Percentiles rank a stretch among this genome's conserved stretches.
These are phyloP conservation scores for Scaptomyza hsui DNA, from an alignment of 1,140 invertebrate genomes.

Conservation along the genomic window DNA sequence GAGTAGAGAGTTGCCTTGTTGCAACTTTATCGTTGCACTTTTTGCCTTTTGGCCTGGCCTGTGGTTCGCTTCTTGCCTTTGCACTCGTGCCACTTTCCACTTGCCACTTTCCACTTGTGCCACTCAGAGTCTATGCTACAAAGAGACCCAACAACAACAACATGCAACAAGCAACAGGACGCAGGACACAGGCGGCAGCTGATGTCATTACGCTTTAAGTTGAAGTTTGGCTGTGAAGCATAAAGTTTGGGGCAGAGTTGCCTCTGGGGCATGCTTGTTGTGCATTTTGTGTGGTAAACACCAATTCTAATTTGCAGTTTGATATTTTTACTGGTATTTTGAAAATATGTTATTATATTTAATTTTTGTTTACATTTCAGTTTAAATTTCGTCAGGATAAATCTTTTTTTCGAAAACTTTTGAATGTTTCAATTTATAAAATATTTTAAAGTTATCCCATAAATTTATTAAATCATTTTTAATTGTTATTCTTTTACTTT, in stretches of 20 bases:
- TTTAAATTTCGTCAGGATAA: no score
- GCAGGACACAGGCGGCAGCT: constrained; percentile 15
- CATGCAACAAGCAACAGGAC: neutral
- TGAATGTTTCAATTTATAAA: no score
- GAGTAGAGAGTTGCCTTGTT: constrained; percentile 8
- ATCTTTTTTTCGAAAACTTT: no score
- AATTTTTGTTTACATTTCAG: no score
- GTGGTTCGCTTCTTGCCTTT: constrained; percentile 32
- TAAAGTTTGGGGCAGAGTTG: constrained; percentile 1
- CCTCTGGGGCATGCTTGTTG: constrained; percentile 16
- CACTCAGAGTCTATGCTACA: constrained; percentile 27
- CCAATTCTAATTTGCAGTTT: no score
- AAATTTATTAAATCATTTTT: no score
- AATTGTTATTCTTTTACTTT: neutral
- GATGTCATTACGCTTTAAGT: constrained; percentile 47
- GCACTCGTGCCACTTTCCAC: constrained; percentile 5
- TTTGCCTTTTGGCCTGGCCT: constrained; percentile 43
- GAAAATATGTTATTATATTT: no score
- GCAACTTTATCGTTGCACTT: constrained; percentile 72
- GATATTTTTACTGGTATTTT: neutral
- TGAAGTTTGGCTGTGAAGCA: constrained; percentile 15
- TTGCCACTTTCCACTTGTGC: constrained; percentile 22
- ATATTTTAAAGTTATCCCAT: no score
- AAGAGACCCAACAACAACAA: constrained; percentile 4
- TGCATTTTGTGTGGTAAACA: neutral